Evolutionary conservation across 2,888 invertebrate species (phyloP).

Genomic region (Cosmorhoe ocellata): DNA sequence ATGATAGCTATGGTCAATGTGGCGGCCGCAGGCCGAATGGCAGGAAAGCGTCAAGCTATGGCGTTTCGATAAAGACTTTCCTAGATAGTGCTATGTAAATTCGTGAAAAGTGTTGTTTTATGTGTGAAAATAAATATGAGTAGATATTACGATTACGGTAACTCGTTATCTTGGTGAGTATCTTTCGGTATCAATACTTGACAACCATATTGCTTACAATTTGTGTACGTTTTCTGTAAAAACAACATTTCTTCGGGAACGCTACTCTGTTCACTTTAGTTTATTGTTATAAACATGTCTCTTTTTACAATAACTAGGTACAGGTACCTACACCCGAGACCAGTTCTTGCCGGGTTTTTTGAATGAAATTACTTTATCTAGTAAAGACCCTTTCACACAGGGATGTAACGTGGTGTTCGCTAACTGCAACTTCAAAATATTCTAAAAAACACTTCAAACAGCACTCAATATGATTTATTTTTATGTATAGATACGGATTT

Average conservation of each 20-base stretch:
- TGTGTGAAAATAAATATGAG: slow-evolving; percentile 73
- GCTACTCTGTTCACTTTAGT: neutral
- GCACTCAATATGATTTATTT: neutral
- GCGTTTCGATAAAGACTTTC: slow-evolving; percentile 66
- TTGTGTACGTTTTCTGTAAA: slow-evolving; percentile 62
- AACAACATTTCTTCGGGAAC: slow-evolving; percentile 31
- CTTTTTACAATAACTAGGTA: neutral
- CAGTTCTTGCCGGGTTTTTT: slow-evolving; percentile 20
- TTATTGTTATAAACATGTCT: neutral
- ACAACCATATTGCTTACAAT: slow-evolving; percentile 73
- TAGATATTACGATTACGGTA: slow-evolving; percentile 81
- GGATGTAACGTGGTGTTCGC: slow-evolving; percentile 26
- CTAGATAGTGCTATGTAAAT: slow-evolving; percentile 55
- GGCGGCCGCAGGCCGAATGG: slow-evolving; percentile 52
- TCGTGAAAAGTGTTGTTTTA: slow-evolving; percentile 56
- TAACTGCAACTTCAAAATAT: neutral
- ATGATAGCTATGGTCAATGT: slow-evolving; percentile 70
- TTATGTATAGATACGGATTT: too few species aligned
- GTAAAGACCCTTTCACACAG: slow-evolving; percentile 5
- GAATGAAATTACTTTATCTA: slow-evolving; percentile 22
- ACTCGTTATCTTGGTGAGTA: slow-evolving; percentile 81
- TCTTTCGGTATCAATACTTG: slow-evolving; percentile 46
- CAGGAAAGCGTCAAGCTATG: slow-evolving; percentile 70
- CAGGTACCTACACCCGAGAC: neutral
- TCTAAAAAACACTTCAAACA: neutral